phyloP scores from a whole-genome alignment of 2,113 vertebrate species.

The Seriola quinqueradiata region DNA sequence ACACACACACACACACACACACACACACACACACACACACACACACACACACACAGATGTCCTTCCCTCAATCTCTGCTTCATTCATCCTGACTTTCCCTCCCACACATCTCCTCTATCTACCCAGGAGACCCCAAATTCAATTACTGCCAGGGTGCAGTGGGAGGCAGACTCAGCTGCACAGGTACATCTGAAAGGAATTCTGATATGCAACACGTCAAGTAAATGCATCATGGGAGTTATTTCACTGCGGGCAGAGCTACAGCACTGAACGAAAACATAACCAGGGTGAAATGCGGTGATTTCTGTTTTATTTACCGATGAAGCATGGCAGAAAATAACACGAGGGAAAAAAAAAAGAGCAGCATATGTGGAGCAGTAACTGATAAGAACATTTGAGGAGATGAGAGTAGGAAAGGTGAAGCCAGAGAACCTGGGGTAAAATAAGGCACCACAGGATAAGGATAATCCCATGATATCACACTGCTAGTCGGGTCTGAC shows the following conservation, averaged over 20 bases:
- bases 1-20: background rate
- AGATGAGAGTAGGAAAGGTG: conserved; percentile 49
- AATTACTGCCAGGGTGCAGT: conserved; percentile 69
- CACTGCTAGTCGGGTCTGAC: conserved; percentile 46
- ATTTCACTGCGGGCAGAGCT: conserved; percentile 28
- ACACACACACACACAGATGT: background rate
- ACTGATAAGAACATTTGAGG: conserved; percentile 29
- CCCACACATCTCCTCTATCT: conserved; percentile 58
- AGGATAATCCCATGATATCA: conserved; percentile 57
- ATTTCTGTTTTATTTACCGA: conserved; percentile 47
- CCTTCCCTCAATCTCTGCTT: conserved; percentile 38
- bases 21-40: background rate
- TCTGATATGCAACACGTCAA: conserved; percentile 41
- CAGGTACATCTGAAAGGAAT: conserved; percentile 64
- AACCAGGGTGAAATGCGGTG: conserved; percentile 3
- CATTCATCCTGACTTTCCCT: conserved; percentile 60
- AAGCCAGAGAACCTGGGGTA: conserved; percentile 30
- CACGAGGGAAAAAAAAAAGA: background rate
- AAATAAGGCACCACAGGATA: conserved; percentile 47
- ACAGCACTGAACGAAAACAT: conserved; percentile 1
- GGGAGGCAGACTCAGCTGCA: conserved; percentile 55
- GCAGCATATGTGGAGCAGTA: conserved; percentile 4
- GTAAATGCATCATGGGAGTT: conserved; percentile 50
- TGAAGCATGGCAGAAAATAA: conserved; percentile 22
- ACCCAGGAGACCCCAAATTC: conserved; percentile 74